phyloP scores from a whole-genome alignment of 2,113 vertebrate genomes.

The Oreochromis tanganicae region DNA sequence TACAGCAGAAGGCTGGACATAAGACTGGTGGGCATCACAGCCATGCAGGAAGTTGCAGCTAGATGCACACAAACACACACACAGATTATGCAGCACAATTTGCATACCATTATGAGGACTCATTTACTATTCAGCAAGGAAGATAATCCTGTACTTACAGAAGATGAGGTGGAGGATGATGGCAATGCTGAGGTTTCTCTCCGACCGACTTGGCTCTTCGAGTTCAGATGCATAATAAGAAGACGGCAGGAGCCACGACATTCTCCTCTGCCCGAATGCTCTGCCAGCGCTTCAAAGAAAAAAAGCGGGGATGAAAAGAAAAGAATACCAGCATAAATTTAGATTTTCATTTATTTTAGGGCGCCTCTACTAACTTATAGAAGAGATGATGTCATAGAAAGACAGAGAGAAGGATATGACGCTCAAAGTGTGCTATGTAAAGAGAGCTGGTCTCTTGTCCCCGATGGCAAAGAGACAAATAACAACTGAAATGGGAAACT shows the following conservation, averaged over 20 bases:
- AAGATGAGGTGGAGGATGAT: constrained; percentile 56
- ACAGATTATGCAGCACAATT: neutral
- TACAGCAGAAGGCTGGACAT: constrained; percentile 80
- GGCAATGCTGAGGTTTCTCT: constrained; percentile 37
- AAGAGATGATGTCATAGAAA: neutral
- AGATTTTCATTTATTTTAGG: neutral
- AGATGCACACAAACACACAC: neutral
- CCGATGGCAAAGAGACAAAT: neutral
- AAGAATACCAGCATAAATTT: neutral
- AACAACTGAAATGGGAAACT: neutral
- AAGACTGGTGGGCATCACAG: constrained; percentile 80
- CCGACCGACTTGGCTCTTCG: neutral
- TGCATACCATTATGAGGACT: neutral
- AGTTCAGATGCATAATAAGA: constrained; percentile 28
- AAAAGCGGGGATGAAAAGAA: neutral
- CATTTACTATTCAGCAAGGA: neutral
- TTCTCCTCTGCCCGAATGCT: constrained; percentile 41
- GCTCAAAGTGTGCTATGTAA: neutral
- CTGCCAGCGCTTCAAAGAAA: neutral
- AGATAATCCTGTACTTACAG: constrained; percentile 42
- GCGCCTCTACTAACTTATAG: neutral
- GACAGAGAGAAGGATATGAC: neutral
- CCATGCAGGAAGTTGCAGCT: constrained; percentile 76
- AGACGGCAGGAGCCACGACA: constrained; percentile 51
- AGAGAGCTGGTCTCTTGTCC: neutral